These are phyloP conservation scores for Parauchenoglanis punctatus DNA, from an alignment of 2,797 vertebrate species.

Conservation along the genomic window DNA sequence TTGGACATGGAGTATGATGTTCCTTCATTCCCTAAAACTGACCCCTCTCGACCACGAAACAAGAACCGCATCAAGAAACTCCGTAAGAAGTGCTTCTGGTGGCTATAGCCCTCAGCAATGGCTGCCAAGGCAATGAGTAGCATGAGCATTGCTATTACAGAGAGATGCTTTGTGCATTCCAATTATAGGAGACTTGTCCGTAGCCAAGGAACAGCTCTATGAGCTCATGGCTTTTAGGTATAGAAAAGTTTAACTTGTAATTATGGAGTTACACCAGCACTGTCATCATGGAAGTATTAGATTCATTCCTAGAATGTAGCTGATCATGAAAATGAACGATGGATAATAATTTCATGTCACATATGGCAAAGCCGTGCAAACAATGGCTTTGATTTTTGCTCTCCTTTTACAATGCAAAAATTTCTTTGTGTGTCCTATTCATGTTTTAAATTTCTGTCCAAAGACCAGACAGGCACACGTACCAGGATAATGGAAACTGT, in stretches of 20 bases:
- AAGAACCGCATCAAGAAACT: slow-evolving; percentile 89
- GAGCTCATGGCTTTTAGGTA: slow-evolving; percentile 29
- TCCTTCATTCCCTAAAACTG: slow-evolving; percentile 58
- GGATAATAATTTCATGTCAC: background rate
- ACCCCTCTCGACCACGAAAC: slow-evolving; percentile 64
- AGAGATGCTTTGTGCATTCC: slow-evolving; percentile 40
- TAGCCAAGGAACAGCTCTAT: slow-evolving; percentile 37
- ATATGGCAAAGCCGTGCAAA: background rate
- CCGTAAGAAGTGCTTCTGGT: slow-evolving; percentile 98
- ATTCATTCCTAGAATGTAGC: background rate
- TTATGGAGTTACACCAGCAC: slow-evolving; percentile 42
- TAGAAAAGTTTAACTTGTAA: slow-evolving; percentile 26
- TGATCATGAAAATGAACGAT: background rate
- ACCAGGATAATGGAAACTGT: slow-evolving; percentile 23
- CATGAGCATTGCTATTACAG: slow-evolving; percentile 8
- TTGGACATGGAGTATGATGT: slow-evolving; percentile 76
- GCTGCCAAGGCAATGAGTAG: slow-evolving; percentile 13
- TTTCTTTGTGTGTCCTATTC: background rate
- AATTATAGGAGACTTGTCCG: slow-evolving; percentile 24
- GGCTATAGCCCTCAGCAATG: slow-evolving; percentile 79
- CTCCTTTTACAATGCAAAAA: background rate
- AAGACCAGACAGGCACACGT: slow-evolving; percentile 16
- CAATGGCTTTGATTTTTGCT: slow-evolving; percentile 11
- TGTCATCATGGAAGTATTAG: slow-evolving; percentile 9
- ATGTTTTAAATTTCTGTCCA: slow-evolving; percentile 5